Base-by-base conservation (phyloP, 2,113 vertebrate species). In the Bothrops jararaca region DNA sequence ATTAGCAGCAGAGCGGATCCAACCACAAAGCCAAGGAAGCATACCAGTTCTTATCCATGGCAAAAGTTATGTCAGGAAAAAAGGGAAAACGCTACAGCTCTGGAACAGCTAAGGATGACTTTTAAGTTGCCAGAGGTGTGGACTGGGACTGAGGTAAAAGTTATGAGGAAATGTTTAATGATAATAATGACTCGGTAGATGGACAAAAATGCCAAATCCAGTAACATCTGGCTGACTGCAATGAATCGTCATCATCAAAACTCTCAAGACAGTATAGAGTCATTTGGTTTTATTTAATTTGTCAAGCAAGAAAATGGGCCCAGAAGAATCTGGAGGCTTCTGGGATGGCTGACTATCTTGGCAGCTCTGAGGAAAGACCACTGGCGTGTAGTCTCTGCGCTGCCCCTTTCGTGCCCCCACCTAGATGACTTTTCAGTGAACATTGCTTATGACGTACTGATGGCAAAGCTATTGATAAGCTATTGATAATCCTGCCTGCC, bases 251-350 rank as follows among this genome's bases (percentile, higher is more conserved):
- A 11, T 64, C 60, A n/a, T 69, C n/a, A 80, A 80, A 80, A 52
- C 29, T 12, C 64, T 86, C 54, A 58, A 29, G 42, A 39, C 45
- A 80, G 26, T 58, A 34, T 92, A 29, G 57, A 90, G 85, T 85
- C 86, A 90, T 52, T 48, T 60, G n/a, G 80, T 80, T 92, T 92
- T 92, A 92, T 92, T 92, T 56, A 85, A 24, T 90, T 92, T 34
- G 4, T 52, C 34, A 20, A 86, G 88, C 54, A 90, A 90, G n/a
- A 90, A 50, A 86, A 92, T n/a, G 89, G 92, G 42, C 48, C 53
- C 45, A 29, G 48, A 50, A 57, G 85, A 58, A 45, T 85, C 29
- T 89, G 54, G 87, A 92, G 87, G 60, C 64, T 89, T 54, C 22
- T 56, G 39, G 24, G 88, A 50, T 92, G 18, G 15, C 48, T 90